Evolutionary conservation across 2,888 invertebrate species (phyloP), one percentile per base, ranked within the genome.

Genomic region (Chesias legatella): DNA sequence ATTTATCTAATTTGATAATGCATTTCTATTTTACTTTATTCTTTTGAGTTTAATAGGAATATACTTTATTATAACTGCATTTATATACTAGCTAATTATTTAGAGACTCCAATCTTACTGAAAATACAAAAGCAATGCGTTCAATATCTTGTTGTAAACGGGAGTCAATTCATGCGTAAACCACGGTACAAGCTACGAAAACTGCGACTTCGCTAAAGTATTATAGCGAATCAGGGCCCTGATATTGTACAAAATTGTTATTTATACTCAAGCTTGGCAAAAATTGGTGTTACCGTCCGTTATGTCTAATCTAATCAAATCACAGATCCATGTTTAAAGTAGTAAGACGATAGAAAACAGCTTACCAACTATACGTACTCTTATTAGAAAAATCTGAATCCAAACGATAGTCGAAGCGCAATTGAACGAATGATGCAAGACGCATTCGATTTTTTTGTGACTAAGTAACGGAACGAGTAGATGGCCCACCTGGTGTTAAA

Each of bases 181-280:
- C 13, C 13, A 17, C 13, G 13, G 3, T 17, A 17, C 5, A 17
- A 17, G 3, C 13, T 17, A 17, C 13, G 5, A 17, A 17, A 5
- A 3, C 3, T 5, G 13, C 13, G 13, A 5, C 5, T 17, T 17
- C 13, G 5, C 5, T 3, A 2, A 17, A 5, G 13, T 17, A 5
- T 17, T 17, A n/a, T n/a, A 17, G 13, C 5, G 13, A 17, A n/a
- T 9, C 6, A 17, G n/a, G 6, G 13, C 21, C 21, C 30, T 28
- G 17, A 28, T 35, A 21, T 32, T 10, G 33, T 34, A 39, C 24
- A 34, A 45, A 17, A 62, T 56, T 50, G 50, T 59, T 33, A 33
- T 37, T 33, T n/a, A n/a, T n/a, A n/a, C 36, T 6, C 13, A 17
- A 17, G 17, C 71, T 80, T 80, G 81, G 80, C 79, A 82, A 79